phyloP scores from a whole-genome alignment of 2,113 vertebrate species.

The Cyrtonyx montezumae region DNA sequence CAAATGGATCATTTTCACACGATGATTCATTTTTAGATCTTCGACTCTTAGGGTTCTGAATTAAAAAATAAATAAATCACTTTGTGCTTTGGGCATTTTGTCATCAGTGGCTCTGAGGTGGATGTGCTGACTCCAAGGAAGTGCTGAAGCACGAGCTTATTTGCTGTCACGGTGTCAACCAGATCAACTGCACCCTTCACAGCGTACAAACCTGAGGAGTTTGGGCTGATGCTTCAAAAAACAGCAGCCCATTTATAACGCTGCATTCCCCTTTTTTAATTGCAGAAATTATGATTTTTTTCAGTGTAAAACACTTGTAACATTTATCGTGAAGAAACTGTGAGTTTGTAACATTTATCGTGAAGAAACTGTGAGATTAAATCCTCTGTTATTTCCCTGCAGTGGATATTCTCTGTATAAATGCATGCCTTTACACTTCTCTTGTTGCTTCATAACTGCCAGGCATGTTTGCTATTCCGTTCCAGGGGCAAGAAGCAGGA shows the following conservation, averaged over 20 bases:
- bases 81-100: background rate
- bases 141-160: background rate
- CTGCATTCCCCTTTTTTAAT: background rate
- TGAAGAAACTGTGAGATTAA: background rate
- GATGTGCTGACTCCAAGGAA: slow-evolving; percentile 25
- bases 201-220: background rate
- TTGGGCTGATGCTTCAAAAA: background rate
- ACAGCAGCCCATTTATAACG: background rate
- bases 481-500: background rate
- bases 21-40: background rate
- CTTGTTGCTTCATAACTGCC: background rate
- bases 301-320: background rate
- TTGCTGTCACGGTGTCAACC: background rate
- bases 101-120: background rate
- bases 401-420: background rate
- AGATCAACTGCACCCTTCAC: background rate
- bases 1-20: background rate
- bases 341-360: background rate
- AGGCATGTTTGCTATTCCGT: background rate
- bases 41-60: background rate
- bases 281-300: background rate
- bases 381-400: background rate
- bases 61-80: background rate
- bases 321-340: background rate
- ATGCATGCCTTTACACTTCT: background rate